These are phyloP conservation scores for Alfaro cultratus DNA, from an alignment of 2,797 vertebrate species.

Conservation along the genomic window DNA sequence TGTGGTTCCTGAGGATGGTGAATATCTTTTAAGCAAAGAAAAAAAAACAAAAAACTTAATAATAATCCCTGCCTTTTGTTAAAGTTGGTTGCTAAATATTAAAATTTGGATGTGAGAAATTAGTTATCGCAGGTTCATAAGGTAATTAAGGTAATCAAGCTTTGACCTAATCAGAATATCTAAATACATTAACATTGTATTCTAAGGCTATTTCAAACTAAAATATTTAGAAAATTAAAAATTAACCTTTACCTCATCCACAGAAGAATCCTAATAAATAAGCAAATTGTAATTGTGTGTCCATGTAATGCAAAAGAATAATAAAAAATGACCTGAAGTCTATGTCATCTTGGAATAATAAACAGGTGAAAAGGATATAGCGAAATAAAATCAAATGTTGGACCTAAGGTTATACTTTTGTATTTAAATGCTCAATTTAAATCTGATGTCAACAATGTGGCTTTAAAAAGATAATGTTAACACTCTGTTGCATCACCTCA, in stretches of 20 bases:
- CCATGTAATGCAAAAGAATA: neutral
- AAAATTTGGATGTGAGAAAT: slow-evolving; percentile 8
- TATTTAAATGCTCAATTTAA: neutral
- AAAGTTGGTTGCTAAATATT: neutral
- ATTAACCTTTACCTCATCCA: neutral
- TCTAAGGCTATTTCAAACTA: slow-evolving; percentile 14
- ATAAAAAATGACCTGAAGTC: neutral
- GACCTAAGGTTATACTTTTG: neutral
- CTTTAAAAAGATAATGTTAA: neutral
- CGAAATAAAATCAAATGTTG: neutral
- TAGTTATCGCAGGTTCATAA: neutral
- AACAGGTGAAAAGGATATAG: neutral
- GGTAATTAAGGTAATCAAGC: slow-evolving; percentile 21
- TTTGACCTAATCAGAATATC: slow-evolving; percentile 8
- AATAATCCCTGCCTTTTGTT: neutral
- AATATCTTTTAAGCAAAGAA: slow-evolving; percentile 41
- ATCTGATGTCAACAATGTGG: neutral
- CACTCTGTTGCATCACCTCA: slow-evolving; percentile 1
- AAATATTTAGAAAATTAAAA: slow-evolving; percentile 11
- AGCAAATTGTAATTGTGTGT: neutral
- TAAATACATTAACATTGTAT: slow-evolving; percentile 32
- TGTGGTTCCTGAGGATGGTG: slow-evolving; percentile 94
- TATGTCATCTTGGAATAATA: neutral
- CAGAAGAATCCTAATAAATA: slow-evolving; percentile 11
- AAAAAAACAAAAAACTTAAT: neutral